phyloP scores from a whole-genome alignment of 2,797 vertebrate genomes.

The Sylvilagus floridanus region DNA sequence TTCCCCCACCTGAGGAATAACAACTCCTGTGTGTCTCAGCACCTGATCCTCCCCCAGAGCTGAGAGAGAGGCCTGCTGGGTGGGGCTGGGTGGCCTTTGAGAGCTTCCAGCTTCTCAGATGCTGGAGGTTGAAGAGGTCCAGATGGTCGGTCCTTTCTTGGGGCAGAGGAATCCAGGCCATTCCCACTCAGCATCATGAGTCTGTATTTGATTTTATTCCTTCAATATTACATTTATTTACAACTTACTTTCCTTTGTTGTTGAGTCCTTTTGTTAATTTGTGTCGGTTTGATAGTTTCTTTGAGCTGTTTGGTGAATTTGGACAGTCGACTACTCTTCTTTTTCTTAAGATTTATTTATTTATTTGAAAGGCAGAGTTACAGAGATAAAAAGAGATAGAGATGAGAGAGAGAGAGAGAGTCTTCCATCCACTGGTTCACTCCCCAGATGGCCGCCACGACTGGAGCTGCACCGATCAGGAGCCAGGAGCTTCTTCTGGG shows the following conservation, averaged over 20 bases:
- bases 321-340: neutral
- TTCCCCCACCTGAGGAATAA: neutral
- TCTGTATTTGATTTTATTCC: neutral
- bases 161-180: neutral
- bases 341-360: too few relatives aligned
- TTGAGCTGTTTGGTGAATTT: slow-evolving; percentile 25
- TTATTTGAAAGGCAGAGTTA: too few relatives aligned
- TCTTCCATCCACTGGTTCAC: too few relatives aligned
- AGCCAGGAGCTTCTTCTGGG: too few relatives aligned
- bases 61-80: neutral
- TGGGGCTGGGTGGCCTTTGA: neutral
- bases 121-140: neutral
- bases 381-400: too few relatives aligned
- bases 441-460: too few relatives aligned
- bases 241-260: neutral
- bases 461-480: too few relatives aligned
- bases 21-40: neutral
- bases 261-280: neutral
- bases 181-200: neutral
- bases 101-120: neutral
- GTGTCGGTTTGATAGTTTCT: neutral
- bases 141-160: neutral
- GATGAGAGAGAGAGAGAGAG: too few relatives aligned
- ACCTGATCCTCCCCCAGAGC: neutral
- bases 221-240: neutral